Conservation (phyloP, 2,888 invertebrate genomes). For the Ectemnius continuus region DNA sequence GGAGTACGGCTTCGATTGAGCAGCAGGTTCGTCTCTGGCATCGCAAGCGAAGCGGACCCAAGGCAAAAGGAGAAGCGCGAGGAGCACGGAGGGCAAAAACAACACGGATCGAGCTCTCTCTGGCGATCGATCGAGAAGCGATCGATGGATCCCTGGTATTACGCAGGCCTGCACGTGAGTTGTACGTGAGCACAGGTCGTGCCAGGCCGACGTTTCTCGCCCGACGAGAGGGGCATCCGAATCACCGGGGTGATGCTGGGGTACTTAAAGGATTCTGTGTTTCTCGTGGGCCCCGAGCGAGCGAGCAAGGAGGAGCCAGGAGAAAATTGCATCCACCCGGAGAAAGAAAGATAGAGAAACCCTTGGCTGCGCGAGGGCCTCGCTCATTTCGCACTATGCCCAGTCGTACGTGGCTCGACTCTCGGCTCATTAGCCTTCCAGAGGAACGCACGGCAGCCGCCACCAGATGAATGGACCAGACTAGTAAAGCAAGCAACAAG, state of each 20-base stretch:
- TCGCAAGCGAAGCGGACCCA: constrained; percentile 63
- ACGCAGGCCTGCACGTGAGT: constrained; percentile 73
- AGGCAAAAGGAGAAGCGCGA: constrained; percentile 57
- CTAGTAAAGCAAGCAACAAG: constrained; percentile 27
- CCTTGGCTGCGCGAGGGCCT: constrained; percentile 42
- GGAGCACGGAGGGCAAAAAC: constrained; percentile 60
- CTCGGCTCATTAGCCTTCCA: constrained; percentile 47
- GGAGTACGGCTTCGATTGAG: constrained; percentile 54
- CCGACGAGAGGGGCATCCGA: constrained; percentile 27
- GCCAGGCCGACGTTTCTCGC: constrained; percentile 20
- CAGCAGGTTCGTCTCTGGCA: constrained; percentile 54
- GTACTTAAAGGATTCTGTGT: constrained; percentile 11
- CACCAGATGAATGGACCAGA: constrained; percentile 40
- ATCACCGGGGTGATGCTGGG: constrained; percentile 39
- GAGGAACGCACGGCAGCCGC: constrained; percentile 12
- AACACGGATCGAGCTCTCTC: constrained; percentile 67
- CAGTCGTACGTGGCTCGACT: constrained; percentile 49
- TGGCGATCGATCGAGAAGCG: constrained; percentile 63
- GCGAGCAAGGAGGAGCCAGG: constrained; percentile 33
- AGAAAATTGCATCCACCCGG: constrained; percentile 65
- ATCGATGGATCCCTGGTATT: constrained; percentile 75
- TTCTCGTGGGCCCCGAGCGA: background rate
- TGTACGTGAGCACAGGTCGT: constrained; percentile 65
- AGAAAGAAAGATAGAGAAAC: constrained; percentile 25
- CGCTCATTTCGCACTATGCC: constrained; percentile 63